phyloP scores from a whole-genome alignment of 2,888 invertebrate species.

The Aradus depressus region DNA sequence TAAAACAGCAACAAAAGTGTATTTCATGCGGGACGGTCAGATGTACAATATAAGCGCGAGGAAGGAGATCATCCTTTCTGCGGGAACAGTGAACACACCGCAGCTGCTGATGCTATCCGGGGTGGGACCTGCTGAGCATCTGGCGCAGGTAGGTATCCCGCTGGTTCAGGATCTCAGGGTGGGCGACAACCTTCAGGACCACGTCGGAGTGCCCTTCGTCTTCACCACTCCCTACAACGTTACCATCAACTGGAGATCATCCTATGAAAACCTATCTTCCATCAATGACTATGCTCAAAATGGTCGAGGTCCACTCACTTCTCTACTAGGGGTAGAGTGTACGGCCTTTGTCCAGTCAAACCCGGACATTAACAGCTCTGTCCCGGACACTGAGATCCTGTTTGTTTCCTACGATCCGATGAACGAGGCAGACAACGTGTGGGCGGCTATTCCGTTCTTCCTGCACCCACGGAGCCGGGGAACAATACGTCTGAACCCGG shows the following conservation, averaged over 20 bases:
- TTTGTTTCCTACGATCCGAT: conserved; percentile 33
- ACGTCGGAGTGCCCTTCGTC: conserved; percentile 20
- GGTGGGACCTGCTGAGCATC: conserved; percentile 54
- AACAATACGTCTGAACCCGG: conserved; percentile 47
- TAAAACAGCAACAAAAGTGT: conserved; percentile 70
- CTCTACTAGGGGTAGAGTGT: conserved; percentile 22
- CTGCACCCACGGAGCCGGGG: conserved; percentile 57
- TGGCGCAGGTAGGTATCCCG: conserved; percentile 34
- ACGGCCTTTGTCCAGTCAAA: conserved; percentile 19
- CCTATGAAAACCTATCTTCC: conserved; percentile 15
- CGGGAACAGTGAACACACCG: conserved; percentile 72
- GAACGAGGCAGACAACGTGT: conserved; percentile 38
- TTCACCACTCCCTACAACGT: conserved; percentile 11
- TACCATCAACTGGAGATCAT: conserved; percentile 15
- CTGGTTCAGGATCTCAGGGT: conserved; percentile 27
- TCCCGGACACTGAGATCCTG: conserved; percentile 24
- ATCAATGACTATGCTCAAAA: conserved; percentile 16
- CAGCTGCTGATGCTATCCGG: conserved; percentile 69
- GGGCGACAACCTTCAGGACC: conserved; percentile 29
- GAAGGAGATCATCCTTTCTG: conserved; percentile 72
- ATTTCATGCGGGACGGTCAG: conserved; percentile 60
- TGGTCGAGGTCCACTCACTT: conserved; percentile 20
- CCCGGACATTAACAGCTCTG: conserved; percentile 1
- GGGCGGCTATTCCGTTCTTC: conserved; percentile 46
- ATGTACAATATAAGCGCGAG: conserved; percentile 53